Conservation (phyloP, 2,888 invertebrate species). For the Catocala nupta region DNA sequence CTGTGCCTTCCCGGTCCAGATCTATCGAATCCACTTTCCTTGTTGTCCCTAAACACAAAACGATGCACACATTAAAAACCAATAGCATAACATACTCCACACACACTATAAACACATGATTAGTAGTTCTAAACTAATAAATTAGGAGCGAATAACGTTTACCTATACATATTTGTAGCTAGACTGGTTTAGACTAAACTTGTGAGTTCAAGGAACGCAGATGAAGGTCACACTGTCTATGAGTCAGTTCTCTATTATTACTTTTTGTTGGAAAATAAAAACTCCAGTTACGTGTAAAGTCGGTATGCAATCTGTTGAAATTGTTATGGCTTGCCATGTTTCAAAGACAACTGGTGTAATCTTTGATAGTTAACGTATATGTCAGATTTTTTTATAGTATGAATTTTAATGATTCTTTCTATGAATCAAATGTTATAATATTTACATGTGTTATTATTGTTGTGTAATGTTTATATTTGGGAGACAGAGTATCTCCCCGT, state of each 20-base stretch:
- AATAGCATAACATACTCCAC: conserved; percentile 16
- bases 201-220: conserved; percentile 77
- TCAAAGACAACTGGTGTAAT: conserved; percentile 6
- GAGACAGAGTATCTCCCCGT: no score
- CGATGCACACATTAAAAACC: conserved; percentile 34
- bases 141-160: conserved; percentile 45
- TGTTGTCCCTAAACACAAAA: conserved; percentile 70
- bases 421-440: no score
- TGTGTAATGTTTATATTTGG: no score
- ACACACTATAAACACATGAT: conserved; percentile 34
- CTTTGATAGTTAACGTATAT: background rate
- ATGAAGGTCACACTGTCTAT: conserved; percentile 73
- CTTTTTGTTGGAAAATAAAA: conserved; percentile 70
- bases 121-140: conserved; percentile 32
- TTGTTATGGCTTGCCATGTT: conserved; percentile 31
- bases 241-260: conserved; percentile 75
- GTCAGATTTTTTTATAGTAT: no score
- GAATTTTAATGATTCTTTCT: no score
- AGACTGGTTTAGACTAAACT: conserved; percentile 53
- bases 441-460: no score
- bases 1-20: conserved; percentile 77
- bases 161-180: conserved; percentile 74
- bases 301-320: conserved; percentile 40
- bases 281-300: conserved; percentile 49
- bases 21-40: conserved; percentile 74